Percentiles rank a stretch among this genome's conserved stretches.
These are phyloP conservation scores for Bellardia bayeri DNA, from an alignment of 2,888 invertebrate genomes.

Conservation along the genomic window DNA sequence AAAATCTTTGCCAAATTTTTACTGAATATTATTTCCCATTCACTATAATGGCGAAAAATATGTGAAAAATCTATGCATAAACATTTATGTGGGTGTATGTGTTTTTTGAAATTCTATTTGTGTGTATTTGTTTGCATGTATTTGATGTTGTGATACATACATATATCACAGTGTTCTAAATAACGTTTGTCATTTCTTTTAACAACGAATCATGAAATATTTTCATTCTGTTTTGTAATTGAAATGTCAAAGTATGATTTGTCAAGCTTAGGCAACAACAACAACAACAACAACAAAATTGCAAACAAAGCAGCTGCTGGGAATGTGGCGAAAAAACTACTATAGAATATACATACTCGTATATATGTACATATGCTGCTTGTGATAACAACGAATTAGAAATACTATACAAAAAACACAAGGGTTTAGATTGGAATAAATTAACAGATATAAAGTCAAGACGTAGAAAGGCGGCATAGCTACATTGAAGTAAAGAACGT, in stretches of 20 bases:
- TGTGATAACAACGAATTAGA: not conserved
- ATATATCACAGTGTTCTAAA: slow-evolving; percentile 16
- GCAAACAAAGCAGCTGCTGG: not conserved
- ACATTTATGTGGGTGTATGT: not conserved
- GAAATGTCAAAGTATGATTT: slow-evolving; percentile 49
- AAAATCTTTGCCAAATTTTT: too few species aligned
- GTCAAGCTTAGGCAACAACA: slow-evolving; percentile 27
- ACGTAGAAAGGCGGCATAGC: too few species aligned
- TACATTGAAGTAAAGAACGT: too few species aligned
- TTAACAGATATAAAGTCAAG: too few species aligned
- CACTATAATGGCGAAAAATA: not conserved
- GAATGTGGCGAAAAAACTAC: not conserved
- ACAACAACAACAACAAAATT: not conserved
- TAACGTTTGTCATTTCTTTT: slow-evolving; percentile 36
- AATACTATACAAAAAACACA: not conserved
- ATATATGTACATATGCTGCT: not conserved
- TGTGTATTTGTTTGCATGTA: slow-evolving; percentile 1
- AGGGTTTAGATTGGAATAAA: too few species aligned
- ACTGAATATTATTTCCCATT: not conserved
- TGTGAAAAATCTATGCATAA: not conserved
- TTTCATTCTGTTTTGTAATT: slow-evolving; percentile 45
- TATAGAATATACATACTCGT: not conserved
- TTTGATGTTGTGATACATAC: not conserved
- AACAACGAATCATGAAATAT: slow-evolving; percentile 28
- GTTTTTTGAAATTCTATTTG: not conserved